phyloP scores from a whole-genome alignment of 2,113 vertebrate species.

The Mustelus asterias region DNA sequence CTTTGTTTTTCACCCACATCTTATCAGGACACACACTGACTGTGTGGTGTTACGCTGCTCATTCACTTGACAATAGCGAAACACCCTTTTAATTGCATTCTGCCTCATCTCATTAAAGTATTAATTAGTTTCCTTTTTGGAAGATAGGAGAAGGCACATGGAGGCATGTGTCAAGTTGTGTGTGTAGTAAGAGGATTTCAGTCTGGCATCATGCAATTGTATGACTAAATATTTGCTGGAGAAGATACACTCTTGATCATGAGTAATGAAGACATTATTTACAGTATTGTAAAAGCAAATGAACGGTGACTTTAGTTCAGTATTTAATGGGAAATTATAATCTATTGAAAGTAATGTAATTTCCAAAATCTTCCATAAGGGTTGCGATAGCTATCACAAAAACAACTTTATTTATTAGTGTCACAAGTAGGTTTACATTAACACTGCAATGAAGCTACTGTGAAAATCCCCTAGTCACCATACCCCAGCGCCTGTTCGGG shows the following conservation, averaged over 20 bases:
- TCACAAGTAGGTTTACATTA: too few species aligned
- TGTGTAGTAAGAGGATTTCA: background rate
- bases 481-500: too few species aligned
- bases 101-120: background rate
- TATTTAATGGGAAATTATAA: background rate
- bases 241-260: background rate
- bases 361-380: background rate
- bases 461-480: too few species aligned
- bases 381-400: background rate
- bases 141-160: background rate
- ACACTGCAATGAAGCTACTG: too few species aligned
- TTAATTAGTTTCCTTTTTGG: background rate
- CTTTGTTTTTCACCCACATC: background rate
- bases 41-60: background rate
- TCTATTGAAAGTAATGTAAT: background rate
- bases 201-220: background rate
- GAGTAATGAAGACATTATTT: background rate
- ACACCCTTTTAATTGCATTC: background rate
- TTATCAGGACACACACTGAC: background rate
- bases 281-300: background rate
- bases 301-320: background rate
- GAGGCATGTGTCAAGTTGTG: background rate
- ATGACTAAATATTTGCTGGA: background rate
- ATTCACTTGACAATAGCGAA: background rate
- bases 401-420: background rate